Evolutionary conservation across 1,140 invertebrate species (phyloP), one percentile per base, ranked within the genome.

Genomic region (Drosophila obscura): DNA sequence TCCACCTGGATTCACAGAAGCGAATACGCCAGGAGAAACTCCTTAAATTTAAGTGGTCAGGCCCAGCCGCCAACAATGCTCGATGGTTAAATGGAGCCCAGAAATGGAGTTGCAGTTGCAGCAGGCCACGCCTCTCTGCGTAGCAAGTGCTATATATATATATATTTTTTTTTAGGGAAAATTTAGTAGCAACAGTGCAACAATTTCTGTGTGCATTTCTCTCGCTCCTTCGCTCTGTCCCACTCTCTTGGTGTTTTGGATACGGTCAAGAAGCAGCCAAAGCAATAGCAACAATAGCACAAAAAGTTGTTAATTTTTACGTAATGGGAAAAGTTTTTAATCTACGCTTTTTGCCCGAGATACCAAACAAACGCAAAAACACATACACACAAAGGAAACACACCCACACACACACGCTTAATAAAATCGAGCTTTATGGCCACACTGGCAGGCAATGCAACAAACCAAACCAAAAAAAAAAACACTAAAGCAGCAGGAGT

Each of bases 261-360:
- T 16, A 68, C 51, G 66, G 66, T 69, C 66, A 69, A 69, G 52
- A 69, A 69, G 69, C 48, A 46, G 51, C 58, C 56, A 52, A 28
- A 61, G 35, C 64, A 55, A 58, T 46, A 65, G 31, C 45, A 61
- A 46, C 62, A 73, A 78, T 44, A 55, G 46, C 48, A 55, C 71
- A 56, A 68, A 80, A 84, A 83, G 64, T 87, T 84, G 82, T 81
- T 84, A 85, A 84, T 84, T 84, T 84, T 77, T 87, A 77, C 77
- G 81, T 84, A 84, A 84, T 84, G 81, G 81, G 81, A 84, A 84
- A 84, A 84, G 81, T 84, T 84, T 87, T 84, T 84, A 84, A 84
- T 84, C 81, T 84, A 64, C 59, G 61, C 60, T 61, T 63, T 46
- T 61, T 60, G 22, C 60, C 65, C 53, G 35, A 52, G 44, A 41